Percentiles rank a stretch among this genome's conserved stretches.
Conservation (phyloP, 2,797 vertebrate genomes). For the Catamblyrhynchus diadema region DNA sequence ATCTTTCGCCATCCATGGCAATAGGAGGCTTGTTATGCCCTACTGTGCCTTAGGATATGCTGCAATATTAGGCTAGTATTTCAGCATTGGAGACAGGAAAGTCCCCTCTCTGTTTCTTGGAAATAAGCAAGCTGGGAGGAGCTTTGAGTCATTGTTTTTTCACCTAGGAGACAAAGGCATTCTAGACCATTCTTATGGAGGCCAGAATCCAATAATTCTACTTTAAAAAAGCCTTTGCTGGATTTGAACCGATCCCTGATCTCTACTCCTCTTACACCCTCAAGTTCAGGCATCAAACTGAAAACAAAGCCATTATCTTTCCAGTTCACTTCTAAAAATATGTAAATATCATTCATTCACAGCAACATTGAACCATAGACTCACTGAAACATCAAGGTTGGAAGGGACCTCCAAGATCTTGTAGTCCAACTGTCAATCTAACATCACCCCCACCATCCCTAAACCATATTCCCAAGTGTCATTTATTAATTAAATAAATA, state of each 20-base stretch:
- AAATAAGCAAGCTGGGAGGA: background rate
- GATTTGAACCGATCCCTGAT: background rate
- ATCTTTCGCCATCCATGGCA: background rate
- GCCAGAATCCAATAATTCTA: background rate
- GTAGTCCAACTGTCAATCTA: background rate
- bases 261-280: background rate
- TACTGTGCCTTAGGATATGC: background rate
- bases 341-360: background rate
- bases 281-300: background rate
- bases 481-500: background rate
- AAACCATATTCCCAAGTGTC: background rate
- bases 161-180: background rate
- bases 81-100: background rate
- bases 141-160: background rate
- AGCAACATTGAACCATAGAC: background rate
- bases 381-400: background rate
- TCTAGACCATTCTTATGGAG: background rate
- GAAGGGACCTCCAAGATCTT: background rate
- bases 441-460: background rate
- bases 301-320: background rate
- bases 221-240: background rate
- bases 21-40: background rate
- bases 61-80: background rate
- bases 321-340: background rate
- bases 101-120: background rate